Base-by-base conservation (phyloP, 2,797 vertebrate species). In the Tolypeutes matacus region DNA sequence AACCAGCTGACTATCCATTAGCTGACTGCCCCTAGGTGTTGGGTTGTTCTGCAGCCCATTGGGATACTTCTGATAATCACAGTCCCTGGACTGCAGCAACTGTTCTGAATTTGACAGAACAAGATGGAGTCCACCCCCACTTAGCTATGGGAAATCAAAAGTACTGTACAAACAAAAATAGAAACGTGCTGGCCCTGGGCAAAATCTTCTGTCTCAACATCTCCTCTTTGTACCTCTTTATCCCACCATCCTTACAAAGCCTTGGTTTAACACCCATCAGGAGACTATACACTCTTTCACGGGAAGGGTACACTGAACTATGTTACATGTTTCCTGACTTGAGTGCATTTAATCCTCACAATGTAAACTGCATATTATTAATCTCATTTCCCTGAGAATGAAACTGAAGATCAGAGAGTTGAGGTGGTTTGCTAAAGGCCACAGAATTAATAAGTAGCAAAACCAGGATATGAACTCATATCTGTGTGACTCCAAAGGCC, bases 111-210 rank as follows among this genome's bases (percentile, higher is more conserved):
- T 60, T 56, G 14, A n/a, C 42, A 92, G 20, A 95, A 95, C 69
- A 93, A 94, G 89, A 91, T 93, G 92, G 0, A 14, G 88, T 62
- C 64, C 78, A 49, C 77, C 91, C 69, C 69, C 4, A 86, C 46
- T 87, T 14, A 76, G 3, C 91, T 58, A 65, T 65, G 95, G 96
- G 95, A 97, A 96, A 97, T 80, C 49, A 65, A 29, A 87, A 89
- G 62, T 81, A 7, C 36, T 87, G 17, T 1, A 49, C 29, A 70
- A 90, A 81, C 25, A 90, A 85, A 93, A 76, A 83, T 9, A n/a
- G 46, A 89, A 96, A 89, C 29, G 34, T 87, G 42, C 29, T 70
- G 70, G 51, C 17, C 70, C 70, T 64, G 7, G 56, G 51, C 60
- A 92, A 84, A 94, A 81, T 31, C 27, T 7, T 75, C 31, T 81